A percentile compares a stretch with the other conserved stretches of the same genome.
Conservation (phyloP, 2,797 vertebrate genomes). For the Erpetoichthys calabaricus region DNA sequence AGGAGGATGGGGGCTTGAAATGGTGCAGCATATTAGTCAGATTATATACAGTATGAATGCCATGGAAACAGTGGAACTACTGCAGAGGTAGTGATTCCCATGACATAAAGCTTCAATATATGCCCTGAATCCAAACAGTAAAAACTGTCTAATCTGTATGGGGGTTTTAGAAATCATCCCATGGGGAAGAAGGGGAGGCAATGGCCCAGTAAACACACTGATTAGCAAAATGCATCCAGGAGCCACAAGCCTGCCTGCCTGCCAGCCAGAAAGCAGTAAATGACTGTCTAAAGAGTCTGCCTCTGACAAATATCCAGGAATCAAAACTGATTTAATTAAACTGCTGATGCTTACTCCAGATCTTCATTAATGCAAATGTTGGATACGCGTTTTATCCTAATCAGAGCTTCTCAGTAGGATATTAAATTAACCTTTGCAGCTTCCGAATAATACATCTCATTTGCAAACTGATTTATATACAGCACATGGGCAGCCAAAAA, state of each 20-base stretch:
- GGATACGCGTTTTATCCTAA: neutral
- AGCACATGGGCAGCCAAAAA: neutral
- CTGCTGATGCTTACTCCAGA: slow-evolving; percentile 3
- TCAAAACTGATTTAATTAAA: slow-evolving; percentile 10
- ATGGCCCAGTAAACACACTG: too few relatives aligned
- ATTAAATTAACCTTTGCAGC: slow-evolving; percentile 30
- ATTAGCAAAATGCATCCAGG: too few relatives aligned
- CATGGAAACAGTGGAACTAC: too few relatives aligned
- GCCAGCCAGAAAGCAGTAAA: neutral
- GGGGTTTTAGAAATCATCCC: too few relatives aligned
- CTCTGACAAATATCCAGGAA: slow-evolving; percentile 7
- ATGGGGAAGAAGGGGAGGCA: too few relatives aligned
- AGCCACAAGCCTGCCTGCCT: neutral
- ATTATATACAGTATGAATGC: too few relatives aligned
- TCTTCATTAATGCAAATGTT: slow-evolving; percentile 3
- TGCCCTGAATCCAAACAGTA: too few relatives aligned
- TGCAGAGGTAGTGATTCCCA: too few relatives aligned
- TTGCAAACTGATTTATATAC: slow-evolving; percentile 25
- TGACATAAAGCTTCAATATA: too few relatives aligned
- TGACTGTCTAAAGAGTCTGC: neutral
- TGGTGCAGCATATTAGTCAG: too few relatives aligned
- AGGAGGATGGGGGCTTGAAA: too few relatives aligned
- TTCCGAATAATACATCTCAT: slow-evolving; percentile 18
- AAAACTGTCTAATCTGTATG: too few relatives aligned
- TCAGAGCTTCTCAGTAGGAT: slow-evolving; percentile 11